Base-by-base conservation (phyloP, 2,888 invertebrate genomes). In the Agrotis clavis region DNA sequence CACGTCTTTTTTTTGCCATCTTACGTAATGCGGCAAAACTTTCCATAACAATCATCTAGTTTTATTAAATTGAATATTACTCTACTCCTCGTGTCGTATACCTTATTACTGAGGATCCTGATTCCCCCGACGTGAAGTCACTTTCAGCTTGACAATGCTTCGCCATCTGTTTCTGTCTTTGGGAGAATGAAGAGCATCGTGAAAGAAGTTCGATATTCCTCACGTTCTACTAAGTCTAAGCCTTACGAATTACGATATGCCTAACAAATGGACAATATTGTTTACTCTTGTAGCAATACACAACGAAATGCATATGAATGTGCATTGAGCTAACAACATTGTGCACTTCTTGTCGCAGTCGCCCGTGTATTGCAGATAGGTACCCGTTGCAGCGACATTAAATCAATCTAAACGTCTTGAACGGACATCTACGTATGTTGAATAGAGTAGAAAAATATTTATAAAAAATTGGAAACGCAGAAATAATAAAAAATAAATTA, bases 21-120 rank as follows among this genome's bases (percentile, higher is more conserved):
- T 75, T 67, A 72, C 53, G 48, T 41, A 67, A 67, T 54, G 7
- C 21, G 19, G 19, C 21, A 30, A 75, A 21, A 50, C 25, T 75
- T 66, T 50, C 54, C n/a, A 45, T n/a, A 56, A 67, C 19, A 30
- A 56, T 45, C 19, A 1, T 41, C 35, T 35, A 4, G n/a, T 70
- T 72, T 70, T 45, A 53, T 51, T 53, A 47, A 30, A n/a, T 19
- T 61, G 6, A 13, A 19, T 25, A n/a, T 61, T 21, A 61, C 1
- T 13, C 13, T n/a, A 11, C n/a, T n/a, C 25, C 41, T 60, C 41
- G 21, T 14, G 18, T n/a, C 21, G 41, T 41, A 41, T 11, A 11
- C 41, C 41, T 41, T 0, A 41, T 41, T 41, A 41, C 41, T 41
- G 41, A 41, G 2, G 41, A 1, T 41, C 41, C 9, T 41, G 41